Evolutionary conservation across 2,888 invertebrate genomes (phyloP), one percentile per base, ranked within the genome.

Genomic region (Drosophila anomelani): DNA sequence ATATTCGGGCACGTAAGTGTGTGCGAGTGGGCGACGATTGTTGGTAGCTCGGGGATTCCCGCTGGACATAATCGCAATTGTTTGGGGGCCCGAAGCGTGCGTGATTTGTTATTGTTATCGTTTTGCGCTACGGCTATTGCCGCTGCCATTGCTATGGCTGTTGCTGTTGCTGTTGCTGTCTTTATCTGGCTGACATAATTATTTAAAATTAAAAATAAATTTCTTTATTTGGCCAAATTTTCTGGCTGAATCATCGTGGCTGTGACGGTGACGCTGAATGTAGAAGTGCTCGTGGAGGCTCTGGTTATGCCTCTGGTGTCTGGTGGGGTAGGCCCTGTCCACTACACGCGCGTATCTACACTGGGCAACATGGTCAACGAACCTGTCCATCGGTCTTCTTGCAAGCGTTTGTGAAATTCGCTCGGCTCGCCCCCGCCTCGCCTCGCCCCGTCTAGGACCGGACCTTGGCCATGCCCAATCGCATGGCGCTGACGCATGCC

Each of bases 371-470:
- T 80, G 80, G 87, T 84, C 87, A 87, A 85, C 85, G 87, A 87
- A 84, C 87, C 60, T 73, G n/a, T 17, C 43, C 41, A 23, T 2
- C 15, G 20, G 39, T 13, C 58, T 59, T 74, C 73, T 86, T 87
- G 80, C 87, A 58, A 51, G 74, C 55, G 67, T 85, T 84, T 87
- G 85, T 81, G 87, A 84, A 84, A 84, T 84, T 78, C 79, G 23
- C 43, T 54, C 57, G 44, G 32, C 47, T 55, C 47, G 12, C 32
- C 15, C 26, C 2, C 26, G 5, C 38, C 47, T 2, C 26, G 26
- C 39, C 12, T 32, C 32, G n/a, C 20, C 29, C 0, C 26, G 55
- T 59, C 67, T 69, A n/a, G 46, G 26, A 26, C 67, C 82, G 80
- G 64, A 80, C 83, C 76, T 71, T 78, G 76, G 61, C 74, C 78